Percentiles rank a stretch among this genome's conserved stretches.
Evolutionary conservation across 2,113 vertebrate species (phyloP).

Genomic region (Leptosomus discolor): DNA sequence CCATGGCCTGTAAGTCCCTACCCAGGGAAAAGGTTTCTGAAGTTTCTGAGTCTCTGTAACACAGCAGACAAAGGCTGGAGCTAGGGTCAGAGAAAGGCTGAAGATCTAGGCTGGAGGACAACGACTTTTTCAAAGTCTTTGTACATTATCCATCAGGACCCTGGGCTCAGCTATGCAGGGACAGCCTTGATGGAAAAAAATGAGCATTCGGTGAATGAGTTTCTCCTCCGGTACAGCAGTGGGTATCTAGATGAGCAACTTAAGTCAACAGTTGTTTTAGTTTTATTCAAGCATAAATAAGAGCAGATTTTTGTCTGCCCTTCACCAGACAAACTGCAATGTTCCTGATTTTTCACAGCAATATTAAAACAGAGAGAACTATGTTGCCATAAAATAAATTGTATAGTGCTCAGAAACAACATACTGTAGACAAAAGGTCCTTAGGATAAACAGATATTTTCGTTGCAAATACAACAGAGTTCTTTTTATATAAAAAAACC

Average conservation of each 20-base stretch:
- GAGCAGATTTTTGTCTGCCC: slow-evolving; percentile 50
- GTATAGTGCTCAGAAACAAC: background rate
- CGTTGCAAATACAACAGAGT: background rate
- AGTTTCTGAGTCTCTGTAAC: background rate
- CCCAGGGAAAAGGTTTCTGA: background rate
- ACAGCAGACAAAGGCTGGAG: background rate
- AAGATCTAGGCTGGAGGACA: background rate
- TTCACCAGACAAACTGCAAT: slow-evolving; percentile 16
- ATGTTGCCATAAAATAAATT: background rate
- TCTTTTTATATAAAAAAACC: background rate
- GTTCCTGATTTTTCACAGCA: slow-evolving; percentile 19
- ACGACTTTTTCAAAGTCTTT: background rate
- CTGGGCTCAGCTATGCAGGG: background rate
- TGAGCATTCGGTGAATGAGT: background rate
- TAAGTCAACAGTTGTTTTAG: slow-evolving; percentile 37
- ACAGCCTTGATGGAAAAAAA: background rate
- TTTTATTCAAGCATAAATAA: slow-evolving; percentile 25
- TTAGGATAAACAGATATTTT: slow-evolving; percentile 18
- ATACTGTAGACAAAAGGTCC: background rate
- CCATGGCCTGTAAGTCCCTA: background rate
- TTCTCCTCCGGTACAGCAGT: background rate
- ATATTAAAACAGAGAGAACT: background rate
- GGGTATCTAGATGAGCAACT: slow-evolving; percentile 1
- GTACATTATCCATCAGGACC: background rate
- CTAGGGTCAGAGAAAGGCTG: background rate